Evolutionary conservation across 1,140 invertebrate species (phyloP).

Genomic region (Euura saliciscinereae): DNA sequence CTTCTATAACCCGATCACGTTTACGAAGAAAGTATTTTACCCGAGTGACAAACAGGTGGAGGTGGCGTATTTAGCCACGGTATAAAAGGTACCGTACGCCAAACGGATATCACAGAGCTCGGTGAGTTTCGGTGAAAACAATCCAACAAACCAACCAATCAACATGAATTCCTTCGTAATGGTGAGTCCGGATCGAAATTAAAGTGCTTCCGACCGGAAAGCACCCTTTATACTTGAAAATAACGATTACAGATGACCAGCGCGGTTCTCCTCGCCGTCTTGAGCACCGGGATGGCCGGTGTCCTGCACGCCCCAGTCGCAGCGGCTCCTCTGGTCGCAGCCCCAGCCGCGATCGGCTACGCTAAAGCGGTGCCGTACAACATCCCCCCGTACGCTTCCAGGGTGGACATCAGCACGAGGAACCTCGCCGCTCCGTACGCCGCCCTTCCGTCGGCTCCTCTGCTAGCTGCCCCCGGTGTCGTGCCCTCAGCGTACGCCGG

Average conservation of each 20-base stretch:
- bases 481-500: constrained; percentile 19
- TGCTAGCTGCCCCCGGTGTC: constrained; percentile 29
- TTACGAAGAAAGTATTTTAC: constrained; percentile 40
- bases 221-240: no score
- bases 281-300: constrained; percentile 28
- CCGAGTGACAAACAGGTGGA: constrained; percentile 16
- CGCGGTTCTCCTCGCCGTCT: constrained; percentile 26
- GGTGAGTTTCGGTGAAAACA: constrained; percentile 19
- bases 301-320: constrained; percentile 33
- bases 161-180: constrained; percentile 23
- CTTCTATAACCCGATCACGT: constrained; percentile 34
- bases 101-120: constrained; percentile 25
- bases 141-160: neutral
- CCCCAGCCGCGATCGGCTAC: constrained; percentile 40
- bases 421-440: constrained; percentile 42
- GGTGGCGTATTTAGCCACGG: neutral
- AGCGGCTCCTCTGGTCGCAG: constrained; percentile 37
- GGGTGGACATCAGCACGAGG: constrained; percentile 59
- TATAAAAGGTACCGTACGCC: constrained; percentile 3
- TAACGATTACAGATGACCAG: constrained; percentile 31
- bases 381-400: constrained; percentile 61
- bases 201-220: no score
- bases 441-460: constrained; percentile 35
- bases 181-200: constrained; percentile 12
- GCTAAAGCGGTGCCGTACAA: constrained; percentile 57